phyloP scores from a whole-genome alignment of 2,888 invertebrate genomes.

The Drosophila imparisetae region DNA sequence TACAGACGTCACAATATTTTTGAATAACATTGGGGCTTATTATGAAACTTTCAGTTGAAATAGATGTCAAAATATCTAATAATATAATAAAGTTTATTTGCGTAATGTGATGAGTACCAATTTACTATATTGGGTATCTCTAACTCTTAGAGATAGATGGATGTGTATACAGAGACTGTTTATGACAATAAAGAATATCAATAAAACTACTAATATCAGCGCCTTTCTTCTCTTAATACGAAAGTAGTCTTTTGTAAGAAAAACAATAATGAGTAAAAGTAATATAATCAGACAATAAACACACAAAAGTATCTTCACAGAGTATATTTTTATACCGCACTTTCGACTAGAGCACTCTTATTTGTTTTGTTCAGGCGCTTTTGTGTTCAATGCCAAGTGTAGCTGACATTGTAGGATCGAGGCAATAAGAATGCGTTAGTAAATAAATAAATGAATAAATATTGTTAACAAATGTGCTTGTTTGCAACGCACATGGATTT shows the following conservation, averaged over 20 bases:
- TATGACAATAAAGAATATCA: background rate
- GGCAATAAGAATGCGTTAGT: constrained; percentile 49
- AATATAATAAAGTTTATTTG: background rate
- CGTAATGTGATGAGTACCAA: background rate
- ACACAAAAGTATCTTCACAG: background rate
- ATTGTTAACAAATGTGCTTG: constrained; percentile 71
- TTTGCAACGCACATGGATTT: constrained; percentile 62
- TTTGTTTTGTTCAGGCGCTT: constrained; percentile 11
- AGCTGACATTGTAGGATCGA: constrained; percentile 48
- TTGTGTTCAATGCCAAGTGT: constrained; percentile 48
- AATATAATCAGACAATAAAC: background rate
- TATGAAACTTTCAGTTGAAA: constrained; percentile 1
- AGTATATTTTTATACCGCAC: background rate
- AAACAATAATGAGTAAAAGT: background rate
- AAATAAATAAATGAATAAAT: constrained; percentile 66
- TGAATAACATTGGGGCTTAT: constrained; percentile 3
- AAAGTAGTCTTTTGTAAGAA: background rate
- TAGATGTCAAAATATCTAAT: constrained; percentile 1
- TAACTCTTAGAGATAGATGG: background rate
- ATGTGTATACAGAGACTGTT: background rate
- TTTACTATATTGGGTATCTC: background rate
- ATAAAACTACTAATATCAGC: background rate
- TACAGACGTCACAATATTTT: constrained; percentile 4
- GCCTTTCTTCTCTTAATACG: background rate
- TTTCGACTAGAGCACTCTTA: background rate